Conservation (phyloP, 2,113 vertebrate genomes). For the Hystrix cristata region DNA sequence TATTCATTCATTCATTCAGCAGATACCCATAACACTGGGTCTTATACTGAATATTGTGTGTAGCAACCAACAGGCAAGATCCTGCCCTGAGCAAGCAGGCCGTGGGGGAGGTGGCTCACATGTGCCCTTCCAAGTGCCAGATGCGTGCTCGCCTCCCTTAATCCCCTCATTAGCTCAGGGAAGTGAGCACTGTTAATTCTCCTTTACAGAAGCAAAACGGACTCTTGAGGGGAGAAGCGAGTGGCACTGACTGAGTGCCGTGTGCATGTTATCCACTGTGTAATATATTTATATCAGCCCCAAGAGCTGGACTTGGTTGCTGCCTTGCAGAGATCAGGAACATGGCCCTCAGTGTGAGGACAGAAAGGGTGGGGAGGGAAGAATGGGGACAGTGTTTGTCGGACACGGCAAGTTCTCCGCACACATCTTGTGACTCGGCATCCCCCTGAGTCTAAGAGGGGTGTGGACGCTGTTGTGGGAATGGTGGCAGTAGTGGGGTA, state of each 20-base stretch:
- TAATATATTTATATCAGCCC: not conserved
- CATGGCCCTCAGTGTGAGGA: not conserved
- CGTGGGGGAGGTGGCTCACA: accelerated
- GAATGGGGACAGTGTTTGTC: accelerated
- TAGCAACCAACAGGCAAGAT: not conserved
- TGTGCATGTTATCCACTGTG: accelerated
- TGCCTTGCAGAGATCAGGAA: not conserved
- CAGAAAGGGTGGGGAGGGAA: not conserved
- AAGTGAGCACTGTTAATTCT: not conserved
- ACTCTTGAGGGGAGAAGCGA: not conserved
- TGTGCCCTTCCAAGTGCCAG: not conserved
- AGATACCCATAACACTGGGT: accelerated
- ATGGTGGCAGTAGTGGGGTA: not conserved
- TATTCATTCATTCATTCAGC: not conserved
- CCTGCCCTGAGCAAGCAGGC: not conserved
- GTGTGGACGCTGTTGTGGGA: not conserved
- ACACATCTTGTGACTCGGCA: accelerated
- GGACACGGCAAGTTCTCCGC: not conserved
- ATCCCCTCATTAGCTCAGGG: not conserved
- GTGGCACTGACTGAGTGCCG: accelerated
- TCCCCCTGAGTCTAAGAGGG: not conserved
- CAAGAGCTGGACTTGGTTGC: accelerated
- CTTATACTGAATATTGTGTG: not conserved
- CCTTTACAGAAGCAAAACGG: not conserved
- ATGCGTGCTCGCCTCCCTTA: not conserved